Conservation (phyloP, 1,140 invertebrate species). For the Drosophila truncata region DNA sequence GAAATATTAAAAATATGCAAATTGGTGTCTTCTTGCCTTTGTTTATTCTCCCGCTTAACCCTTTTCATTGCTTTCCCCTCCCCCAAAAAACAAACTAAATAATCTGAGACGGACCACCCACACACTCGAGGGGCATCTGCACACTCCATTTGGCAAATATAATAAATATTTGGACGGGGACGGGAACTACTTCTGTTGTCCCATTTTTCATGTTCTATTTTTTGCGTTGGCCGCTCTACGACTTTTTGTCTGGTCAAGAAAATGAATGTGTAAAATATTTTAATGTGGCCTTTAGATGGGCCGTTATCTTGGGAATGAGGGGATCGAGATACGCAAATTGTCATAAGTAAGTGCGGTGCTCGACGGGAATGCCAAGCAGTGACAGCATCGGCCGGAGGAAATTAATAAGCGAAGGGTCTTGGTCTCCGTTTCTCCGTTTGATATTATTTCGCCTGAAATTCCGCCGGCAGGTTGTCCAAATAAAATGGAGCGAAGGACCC, state of each 20-base stretch:
- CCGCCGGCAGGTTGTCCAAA: constrained; percentile 36
- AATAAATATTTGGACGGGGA: constrained; percentile 69
- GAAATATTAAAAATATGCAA: constrained; percentile 83
- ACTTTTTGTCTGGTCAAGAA: constrained; percentile 66
- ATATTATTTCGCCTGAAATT: constrained; percentile 12
- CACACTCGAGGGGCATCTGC: constrained; percentile 17
- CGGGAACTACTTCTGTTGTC: constrained; percentile 2
- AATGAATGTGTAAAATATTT: constrained; percentile 79
- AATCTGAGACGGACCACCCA: constrained; percentile 28
- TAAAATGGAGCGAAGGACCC: constrained; percentile 9
- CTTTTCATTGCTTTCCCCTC: constrained; percentile 64
- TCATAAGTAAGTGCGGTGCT: constrained; percentile 47
- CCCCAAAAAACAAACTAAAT: constrained; percentile 42
- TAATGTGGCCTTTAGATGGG: constrained; percentile 56
- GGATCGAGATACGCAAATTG: constrained; percentile 42
- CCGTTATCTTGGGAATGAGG: constrained; percentile 7
- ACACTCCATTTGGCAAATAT: constrained; percentile 80
- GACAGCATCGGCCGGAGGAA: constrained; percentile 3
- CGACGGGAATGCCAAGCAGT: constrained; percentile 24
- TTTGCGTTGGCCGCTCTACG: constrained; percentile 56
- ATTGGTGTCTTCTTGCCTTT: constrained; percentile 66
- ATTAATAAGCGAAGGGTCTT: constrained; percentile 26
- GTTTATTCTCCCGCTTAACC: constrained; percentile 72
- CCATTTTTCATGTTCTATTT: constrained; percentile 35
- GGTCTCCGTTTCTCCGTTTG: constrained; percentile 14